Base-by-base conservation (phyloP, 2,888 invertebrate species). In the Mellilla xanthometata region DNA sequence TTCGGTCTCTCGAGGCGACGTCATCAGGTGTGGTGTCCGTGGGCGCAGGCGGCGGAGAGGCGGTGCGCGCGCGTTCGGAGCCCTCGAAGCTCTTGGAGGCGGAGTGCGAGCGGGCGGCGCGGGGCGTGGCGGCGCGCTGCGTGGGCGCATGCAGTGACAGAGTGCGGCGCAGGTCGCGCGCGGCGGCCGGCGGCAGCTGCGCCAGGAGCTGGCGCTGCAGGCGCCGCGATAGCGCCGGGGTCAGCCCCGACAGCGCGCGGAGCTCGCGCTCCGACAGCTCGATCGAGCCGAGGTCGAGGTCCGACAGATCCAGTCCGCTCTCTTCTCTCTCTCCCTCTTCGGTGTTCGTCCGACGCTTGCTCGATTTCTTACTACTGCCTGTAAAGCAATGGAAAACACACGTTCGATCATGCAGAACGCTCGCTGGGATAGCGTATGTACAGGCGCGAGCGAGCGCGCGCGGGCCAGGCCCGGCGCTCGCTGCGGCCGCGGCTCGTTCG, bases 151-250 rank as follows among this genome's bases (percentile, higher is more conserved):
- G 72, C 71, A 91, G 90, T 54, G 92, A 92, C 32, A 94, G 84
- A 44, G 94, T 94, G 62, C 94, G 91, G 46, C 93, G 93, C 57
- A 94, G 75, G 62, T 91, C 88, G 62, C 92, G 90, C 19, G 93
- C 93, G 82, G 94, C 94, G 49, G 92, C 92, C 60, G 94, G 93
- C 55, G 94, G 93, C 68, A 94, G 76, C 72, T 93, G 93, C 57
- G 93, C 93, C 45, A 94, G 84, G 60, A 94, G 84, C 76, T 94
- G 94, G 49, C 92, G 93, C 85, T 94, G 94, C 69, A 94, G 92
- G 28, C 93, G 92, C 62, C 93, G 92, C 55, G 94, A 93, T 61
- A 94, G 86, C 56, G 92, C 94, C 22, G 94, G 94, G 59, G 94
- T 94, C 57, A 94, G 90, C 59, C 92, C 93, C 12, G 93, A 93